Evolutionary conservation across 1,140 invertebrate species (phyloP).

Genomic region (Macrobrachium nipponense): DNA sequence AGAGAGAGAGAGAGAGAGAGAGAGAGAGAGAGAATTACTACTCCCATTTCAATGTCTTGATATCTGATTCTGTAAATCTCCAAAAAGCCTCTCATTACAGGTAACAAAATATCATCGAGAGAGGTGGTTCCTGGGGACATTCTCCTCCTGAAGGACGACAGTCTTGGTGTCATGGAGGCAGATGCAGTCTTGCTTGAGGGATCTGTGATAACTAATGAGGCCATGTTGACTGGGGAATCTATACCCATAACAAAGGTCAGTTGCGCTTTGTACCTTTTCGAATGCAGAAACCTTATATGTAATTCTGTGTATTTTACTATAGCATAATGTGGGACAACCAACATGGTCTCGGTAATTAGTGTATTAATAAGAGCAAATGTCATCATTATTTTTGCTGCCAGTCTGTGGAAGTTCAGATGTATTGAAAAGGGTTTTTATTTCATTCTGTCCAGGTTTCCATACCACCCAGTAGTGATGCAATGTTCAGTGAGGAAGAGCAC

Average conservation of each 20-base stretch:
- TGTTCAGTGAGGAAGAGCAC: constrained; percentile 68
- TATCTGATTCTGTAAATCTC: no score
- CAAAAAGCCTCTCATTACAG: not conserved
- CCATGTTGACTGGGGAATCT: constrained; percentile 68
- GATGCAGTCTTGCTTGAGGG: constrained; percentile 67
- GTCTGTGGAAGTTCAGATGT: not conserved
- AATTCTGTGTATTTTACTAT: no score
- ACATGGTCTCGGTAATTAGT: no score
- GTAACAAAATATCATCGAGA: constrained; percentile 48
- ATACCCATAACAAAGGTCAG: constrained; percentile 67
- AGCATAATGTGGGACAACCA: no score
- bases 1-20: no score
- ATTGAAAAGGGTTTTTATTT: not conserved
- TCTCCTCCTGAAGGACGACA: constrained; percentile 61
- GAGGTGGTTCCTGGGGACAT: constrained; percentile 67
- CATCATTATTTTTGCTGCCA: no score
- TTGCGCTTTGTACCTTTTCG: not conserved
- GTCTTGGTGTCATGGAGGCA: constrained; percentile 65
- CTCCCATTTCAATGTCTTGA: not conserved
- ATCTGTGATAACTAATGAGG: constrained; percentile 67
- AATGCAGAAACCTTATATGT: not conserved
- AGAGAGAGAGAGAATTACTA: no score
- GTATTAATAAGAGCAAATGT: no score
- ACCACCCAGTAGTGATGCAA: constrained; percentile 56
- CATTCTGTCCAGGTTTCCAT: constrained; percentile 61